Evolutionary conservation across 2,113 vertebrate genomes (phyloP), one percentile per base, ranked within the genome.

Genomic region (Eonycteris spelaea): DNA sequence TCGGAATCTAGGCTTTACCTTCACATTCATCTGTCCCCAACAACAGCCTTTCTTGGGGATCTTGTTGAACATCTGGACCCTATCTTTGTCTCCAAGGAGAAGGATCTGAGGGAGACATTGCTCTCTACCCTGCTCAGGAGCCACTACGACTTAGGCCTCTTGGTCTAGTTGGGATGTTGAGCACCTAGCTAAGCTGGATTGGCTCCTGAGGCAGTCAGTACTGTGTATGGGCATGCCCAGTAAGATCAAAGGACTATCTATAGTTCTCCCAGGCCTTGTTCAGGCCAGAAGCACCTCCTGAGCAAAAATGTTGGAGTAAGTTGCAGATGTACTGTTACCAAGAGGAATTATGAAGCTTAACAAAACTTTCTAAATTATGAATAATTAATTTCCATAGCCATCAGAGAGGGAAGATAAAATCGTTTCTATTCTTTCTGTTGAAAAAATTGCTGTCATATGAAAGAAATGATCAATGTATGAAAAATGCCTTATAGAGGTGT

Each of bases 291-390:
- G 61, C 26, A n/a, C 48, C 71, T 70, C 33, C 22, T 70, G 40
- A 82, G 45, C 53, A 65, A 84, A 88, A 86, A 82, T 30, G 21
- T 77, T 63, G 43, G 75, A 59, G 35, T 11, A 89, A 30, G 43
- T 95, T 82, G 30, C 48, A 92, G 12, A 48, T 82, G 43, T 35
- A 11, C n/a, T 85, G 0, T 84, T 90, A 86, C 14, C 35, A 82
- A 3, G 71, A 86, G 43, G 57, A 95, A n/a, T 59, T 88, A 53
- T 87, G 55, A 91, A 95, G n/a, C 30, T 73, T 21, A 92, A 92
- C 92, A 80, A 83, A 84, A 43, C 38, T 43, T 95, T 82, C 14
- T 86, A 71, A 71, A 73, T 55, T 65, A 61, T 93, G 79, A 83
- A 59, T 92, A 91, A 95, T 89, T 82, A 71, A 73, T 74, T 90